A percentile compares a stretch with the other conserved stretches of the same genome.
phyloP scores from a whole-genome alignment of 2,888 invertebrate species.

The Apamea anceps region DNA sequence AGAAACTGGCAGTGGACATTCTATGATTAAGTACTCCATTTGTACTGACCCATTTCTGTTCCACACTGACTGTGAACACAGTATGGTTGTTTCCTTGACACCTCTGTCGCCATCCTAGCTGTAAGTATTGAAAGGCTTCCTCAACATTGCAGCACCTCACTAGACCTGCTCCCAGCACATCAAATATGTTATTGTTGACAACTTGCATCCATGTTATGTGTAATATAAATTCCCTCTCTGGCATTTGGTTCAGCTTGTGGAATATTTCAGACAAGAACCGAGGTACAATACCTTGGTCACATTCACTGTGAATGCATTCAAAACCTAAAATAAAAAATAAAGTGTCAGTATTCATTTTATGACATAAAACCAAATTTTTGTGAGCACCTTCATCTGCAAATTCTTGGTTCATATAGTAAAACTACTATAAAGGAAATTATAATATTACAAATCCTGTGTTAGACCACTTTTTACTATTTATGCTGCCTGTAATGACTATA shows the following conservation, averaged over 20 bases:
- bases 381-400: neutral
- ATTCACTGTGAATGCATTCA: slow-evolving; percentile 91
- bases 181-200: slow-evolving; percentile 91
- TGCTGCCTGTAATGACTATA: neutral
- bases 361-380: neutral
- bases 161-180: slow-evolving; percentile 90
- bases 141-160: slow-evolving; percentile 92
- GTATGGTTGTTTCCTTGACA: slow-evolving; percentile 91
- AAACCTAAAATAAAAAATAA: slow-evolving; percentile 79
- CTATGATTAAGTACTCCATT: slow-evolving; percentile 93
- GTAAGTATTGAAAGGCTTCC: slow-evolving; percentile 93
- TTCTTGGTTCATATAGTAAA: neutral
- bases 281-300: slow-evolving; percentile 93
- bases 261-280: slow-evolving; percentile 93
- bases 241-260: slow-evolving; percentile 91
- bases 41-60: slow-evolving; percentile 93
- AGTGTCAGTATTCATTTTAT: neutral
- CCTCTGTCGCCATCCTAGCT: slow-evolving; percentile 91
- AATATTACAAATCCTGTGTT: neutral
- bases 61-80: slow-evolving; percentile 93
- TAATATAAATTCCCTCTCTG: slow-evolving; percentile 91
- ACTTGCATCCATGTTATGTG: slow-evolving; percentile 94
- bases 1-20: slow-evolving; percentile 93
- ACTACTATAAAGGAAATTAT: neutral
- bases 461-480: neutral